A percentile compares a stretch with the other conserved stretches of the same genome.
These are phyloP conservation scores for Harmothoe impar DNA, from an alignment of 2,888 invertebrate genomes.

Conservation along the genomic window DNA sequence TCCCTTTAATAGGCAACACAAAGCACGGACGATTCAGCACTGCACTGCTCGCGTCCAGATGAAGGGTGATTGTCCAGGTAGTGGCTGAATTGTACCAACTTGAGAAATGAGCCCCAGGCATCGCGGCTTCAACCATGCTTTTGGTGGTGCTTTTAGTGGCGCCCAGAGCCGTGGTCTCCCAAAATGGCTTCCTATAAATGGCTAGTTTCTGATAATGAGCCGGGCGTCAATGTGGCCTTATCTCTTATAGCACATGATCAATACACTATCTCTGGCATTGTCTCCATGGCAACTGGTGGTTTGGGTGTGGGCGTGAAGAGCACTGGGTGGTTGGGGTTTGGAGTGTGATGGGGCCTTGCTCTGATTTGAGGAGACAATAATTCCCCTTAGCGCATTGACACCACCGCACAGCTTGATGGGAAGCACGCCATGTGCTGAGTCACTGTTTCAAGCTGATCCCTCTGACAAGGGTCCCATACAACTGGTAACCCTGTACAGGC, in stretches of 20 bases:
- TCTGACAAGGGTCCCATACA: neutral
- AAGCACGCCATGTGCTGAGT: neutral
- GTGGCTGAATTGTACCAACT: too few species aligned
- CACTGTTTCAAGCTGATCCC: neutral
- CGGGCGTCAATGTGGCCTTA: neutral
- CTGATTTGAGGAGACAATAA: neutral
- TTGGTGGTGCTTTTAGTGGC: too few species aligned
- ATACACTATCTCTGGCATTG: neutral
- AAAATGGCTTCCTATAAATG: too few species aligned
- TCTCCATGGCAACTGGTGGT: constrained; percentile 14
- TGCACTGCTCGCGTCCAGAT: too few species aligned
- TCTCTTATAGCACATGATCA: neutral
- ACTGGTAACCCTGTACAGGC: too few species aligned
- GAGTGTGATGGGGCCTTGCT: neutral
- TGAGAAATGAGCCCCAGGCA: too few species aligned
- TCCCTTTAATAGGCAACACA: too few species aligned
- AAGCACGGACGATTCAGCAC: too few species aligned
- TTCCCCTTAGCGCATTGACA: neutral
- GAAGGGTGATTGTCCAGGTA: too few species aligned
- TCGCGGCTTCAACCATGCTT: too few species aligned
- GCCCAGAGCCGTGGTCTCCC: too few species aligned
- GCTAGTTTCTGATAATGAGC: too few species aligned
- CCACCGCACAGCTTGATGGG: neutral
- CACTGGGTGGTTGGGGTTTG: neutral
- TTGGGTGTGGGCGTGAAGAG: neutral